Base-by-base conservation (phyloP, 2,888 invertebrate species). In the Hyposoter dolosus region DNA sequence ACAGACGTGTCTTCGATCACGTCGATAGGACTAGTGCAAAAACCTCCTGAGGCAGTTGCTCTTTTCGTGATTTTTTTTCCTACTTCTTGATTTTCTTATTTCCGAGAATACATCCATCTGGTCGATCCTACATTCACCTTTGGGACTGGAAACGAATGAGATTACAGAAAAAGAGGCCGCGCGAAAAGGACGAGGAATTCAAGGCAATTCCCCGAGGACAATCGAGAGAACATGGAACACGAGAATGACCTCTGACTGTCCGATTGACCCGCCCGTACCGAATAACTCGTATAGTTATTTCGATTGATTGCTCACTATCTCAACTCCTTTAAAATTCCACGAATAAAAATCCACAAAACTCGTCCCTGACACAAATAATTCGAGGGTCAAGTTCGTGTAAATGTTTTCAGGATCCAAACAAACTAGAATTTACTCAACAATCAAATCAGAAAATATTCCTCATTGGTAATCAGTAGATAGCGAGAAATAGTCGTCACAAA, bases 111-210 rank as follows among this genome's bases (percentile, higher is more conserved):
- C 32, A 47, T 69, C 50, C 75, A 75, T 84, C 68, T 76, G 43
- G 45, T 69, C 74, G 40, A 66, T 69, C 28, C 19, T 80, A 53
- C 63, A 40, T 75, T 28, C 47, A 47, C 68, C 74, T 53, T 43
- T 17, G 83, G 47, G 72, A 68, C 68, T 60, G 40, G 35, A 84
- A 50, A 47, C 35, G 66, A 71, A 71, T 32, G 47, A 76, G n/a
- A 74, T 53, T 28, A 23, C 47, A 72, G 15, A 50, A 72, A 63
- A 45, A 60, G 47, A 63, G 65, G 63, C 40, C 17, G 43, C 17
- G 43, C 60, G n/a, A 74, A 56, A 63, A 43, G 53, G 3, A 69
- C 50, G 53, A 35, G 50, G 23, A 65, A 53, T 80, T 82, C 75
- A 35, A 75, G 75, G 35, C 19, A 35, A 82, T 75, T 75, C 45